These are phyloP conservation scores for Sarcophaga variegata DNA, from an alignment of 2,888 invertebrate genomes.

Conservation along the genomic window DNA sequence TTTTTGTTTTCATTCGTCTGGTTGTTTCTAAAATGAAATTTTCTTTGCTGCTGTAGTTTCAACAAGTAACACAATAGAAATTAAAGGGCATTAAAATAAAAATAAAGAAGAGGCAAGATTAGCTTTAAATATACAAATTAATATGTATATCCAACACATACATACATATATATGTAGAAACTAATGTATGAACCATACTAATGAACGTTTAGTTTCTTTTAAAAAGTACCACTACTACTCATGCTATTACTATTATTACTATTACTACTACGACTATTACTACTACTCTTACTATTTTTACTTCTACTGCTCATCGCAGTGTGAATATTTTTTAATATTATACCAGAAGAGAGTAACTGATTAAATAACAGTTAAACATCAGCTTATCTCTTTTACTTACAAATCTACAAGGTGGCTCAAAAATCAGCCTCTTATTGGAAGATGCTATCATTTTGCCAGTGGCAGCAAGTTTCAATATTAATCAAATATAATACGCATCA, in stretches of 20 bases:
- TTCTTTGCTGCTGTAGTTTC: conserved; percentile 22
- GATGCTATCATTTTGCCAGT: no score
- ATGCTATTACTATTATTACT: no score
- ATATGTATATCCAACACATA: background rate
- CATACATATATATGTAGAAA: background rate
- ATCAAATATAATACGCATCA: no score
- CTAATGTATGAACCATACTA: conserved; percentile 4
- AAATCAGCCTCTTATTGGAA: no score
- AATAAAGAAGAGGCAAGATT: conserved; percentile 51
- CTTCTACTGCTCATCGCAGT: conserved; percentile 26
- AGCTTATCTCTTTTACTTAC: conserved; percentile 30
- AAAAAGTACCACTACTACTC: background rate
- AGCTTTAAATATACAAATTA: conserved; percentile 36
- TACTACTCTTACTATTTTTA: no score
- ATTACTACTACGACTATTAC: no score
- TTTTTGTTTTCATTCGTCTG: conserved; percentile 38
- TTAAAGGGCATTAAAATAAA: conserved; percentile 60
- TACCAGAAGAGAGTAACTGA: conserved; percentile 17
- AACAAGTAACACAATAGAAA: conserved; percentile 63
- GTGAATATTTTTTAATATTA: conserved; percentile 28
- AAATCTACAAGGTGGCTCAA: background rate
- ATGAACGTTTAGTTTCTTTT: conserved; percentile 3
- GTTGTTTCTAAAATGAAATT: conserved; percentile 33
- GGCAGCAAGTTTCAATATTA: no score
- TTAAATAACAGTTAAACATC: conserved; percentile 60